These are phyloP conservation scores for Lamellibrachia luymesi DNA, from an alignment of 1,140 invertebrate genomes.

Conservation along the genomic window DNA sequence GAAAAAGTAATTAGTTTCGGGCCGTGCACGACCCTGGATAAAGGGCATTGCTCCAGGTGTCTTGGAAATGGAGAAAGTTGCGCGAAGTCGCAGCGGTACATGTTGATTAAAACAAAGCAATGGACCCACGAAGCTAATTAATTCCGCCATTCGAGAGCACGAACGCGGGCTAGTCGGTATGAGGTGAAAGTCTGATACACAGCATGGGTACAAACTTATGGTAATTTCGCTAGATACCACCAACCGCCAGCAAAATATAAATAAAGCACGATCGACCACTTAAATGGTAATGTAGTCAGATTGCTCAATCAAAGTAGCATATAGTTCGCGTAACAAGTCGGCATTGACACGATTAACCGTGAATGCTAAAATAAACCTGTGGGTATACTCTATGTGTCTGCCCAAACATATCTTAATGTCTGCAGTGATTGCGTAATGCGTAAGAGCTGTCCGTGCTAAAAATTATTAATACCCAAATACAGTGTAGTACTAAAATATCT, in stretches of 20 bases:
- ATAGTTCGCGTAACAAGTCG: background rate
- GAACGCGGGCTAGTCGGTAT: background rate
- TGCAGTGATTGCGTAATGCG: too few relatives aligned
- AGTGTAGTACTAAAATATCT: too few relatives aligned
- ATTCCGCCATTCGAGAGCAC: background rate
- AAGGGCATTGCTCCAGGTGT: background rate
- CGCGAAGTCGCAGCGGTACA: background rate
- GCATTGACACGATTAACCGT: too few relatives aligned
- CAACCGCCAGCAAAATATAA: background rate
- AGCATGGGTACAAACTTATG: background rate
- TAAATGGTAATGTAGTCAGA: background rate
- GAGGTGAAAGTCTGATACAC: background rate
- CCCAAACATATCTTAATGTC: background rate
- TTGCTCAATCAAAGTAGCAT: background rate
- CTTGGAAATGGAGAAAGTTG: background rate
- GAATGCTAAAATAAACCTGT: background rate
- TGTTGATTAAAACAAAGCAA: background rate
- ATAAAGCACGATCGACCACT: background rate
- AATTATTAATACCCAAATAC: too few relatives aligned
- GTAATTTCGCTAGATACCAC: background rate
- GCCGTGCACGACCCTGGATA: background rate
- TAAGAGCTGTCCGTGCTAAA: too few relatives aligned
- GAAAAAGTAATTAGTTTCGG: background rate
- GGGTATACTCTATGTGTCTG: background rate
- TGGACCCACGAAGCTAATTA: background rate